phyloP scores from a whole-genome alignment of 1,140 invertebrate genomes.

The Drosophila takahashii region DNA sequence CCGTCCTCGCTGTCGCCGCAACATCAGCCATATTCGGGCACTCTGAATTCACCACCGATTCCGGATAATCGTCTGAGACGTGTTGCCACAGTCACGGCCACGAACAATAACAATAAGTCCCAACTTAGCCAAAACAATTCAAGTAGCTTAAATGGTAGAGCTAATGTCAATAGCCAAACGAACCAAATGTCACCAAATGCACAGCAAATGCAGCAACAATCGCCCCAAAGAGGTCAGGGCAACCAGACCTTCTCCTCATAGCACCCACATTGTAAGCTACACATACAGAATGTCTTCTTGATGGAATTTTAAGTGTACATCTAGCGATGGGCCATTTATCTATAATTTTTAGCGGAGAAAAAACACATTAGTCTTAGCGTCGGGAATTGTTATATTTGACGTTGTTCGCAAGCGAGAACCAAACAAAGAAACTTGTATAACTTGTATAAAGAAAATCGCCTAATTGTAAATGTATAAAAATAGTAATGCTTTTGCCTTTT shows the following conservation, averaged over 20 bases:
- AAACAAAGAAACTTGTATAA: conserved; percentile 53
- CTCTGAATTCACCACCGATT: conserved; percentile 75
- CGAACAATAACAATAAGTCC: conserved; percentile 73
- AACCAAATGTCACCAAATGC: conserved; percentile 43
- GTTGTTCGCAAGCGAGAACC: conserved; percentile 11
- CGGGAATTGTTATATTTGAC: conserved; percentile 35
- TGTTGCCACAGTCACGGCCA: conserved; percentile 73
- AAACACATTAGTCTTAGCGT: conserved; percentile 47
- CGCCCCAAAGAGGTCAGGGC: conserved; percentile 48
- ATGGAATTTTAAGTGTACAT: conserved; percentile 65
- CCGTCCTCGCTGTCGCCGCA: conserved; percentile 65
- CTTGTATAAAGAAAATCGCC: conserved; percentile 56
- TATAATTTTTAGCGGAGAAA: conserved; percentile 69
- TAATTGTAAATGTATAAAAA: conserved; percentile 52
- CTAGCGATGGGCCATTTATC: conserved; percentile 29
- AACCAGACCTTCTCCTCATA: conserved; percentile 63
- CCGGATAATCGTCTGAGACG: conserved; percentile 78
- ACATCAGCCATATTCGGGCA: conserved; percentile 54
- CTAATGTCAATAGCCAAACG: conserved; percentile 53
- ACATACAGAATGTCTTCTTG: conserved; percentile 73
- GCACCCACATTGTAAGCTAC: conserved; percentile 51
- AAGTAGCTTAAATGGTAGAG: conserved; percentile 52
- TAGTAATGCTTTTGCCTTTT: conserved; percentile 72
- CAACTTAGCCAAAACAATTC: conserved; percentile 70
- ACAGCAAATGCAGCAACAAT: conserved; percentile 51